These are phyloP conservation scores for Monochamus saltuarius DNA, from an alignment of 1,140 invertebrate genomes.

Conservation along the genomic window DNA sequence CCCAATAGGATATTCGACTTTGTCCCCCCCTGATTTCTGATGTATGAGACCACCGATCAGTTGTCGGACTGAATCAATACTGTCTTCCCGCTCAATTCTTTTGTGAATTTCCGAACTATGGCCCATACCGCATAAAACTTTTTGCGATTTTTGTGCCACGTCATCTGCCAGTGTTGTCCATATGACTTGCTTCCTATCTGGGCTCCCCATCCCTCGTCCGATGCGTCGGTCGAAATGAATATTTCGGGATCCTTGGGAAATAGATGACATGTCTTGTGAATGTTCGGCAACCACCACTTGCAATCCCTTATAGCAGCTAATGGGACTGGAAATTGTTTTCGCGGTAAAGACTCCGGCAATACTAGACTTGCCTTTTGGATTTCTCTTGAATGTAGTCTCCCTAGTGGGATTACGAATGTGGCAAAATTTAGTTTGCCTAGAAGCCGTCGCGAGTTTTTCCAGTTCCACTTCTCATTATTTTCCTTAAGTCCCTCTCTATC, in stretches of 20 bases:
- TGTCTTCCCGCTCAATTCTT: conserved; percentile 5
- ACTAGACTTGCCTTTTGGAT: background rate
- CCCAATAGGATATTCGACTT: too few relatives aligned
- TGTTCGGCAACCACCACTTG: background rate
- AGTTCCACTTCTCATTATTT: background rate
- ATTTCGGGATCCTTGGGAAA: conserved; percentile 2
- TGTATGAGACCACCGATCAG: conserved; percentile 1
- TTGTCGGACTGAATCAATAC: background rate
- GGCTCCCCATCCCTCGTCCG: conserved; percentile 18
- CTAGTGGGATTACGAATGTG: conserved; percentile 9
- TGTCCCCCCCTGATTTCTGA: background rate
- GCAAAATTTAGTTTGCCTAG: conserved; percentile 14
- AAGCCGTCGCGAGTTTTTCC: background rate
- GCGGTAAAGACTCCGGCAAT: background rate
- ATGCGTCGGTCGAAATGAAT: conserved; percentile 10
- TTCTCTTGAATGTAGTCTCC: conserved; percentile 9
- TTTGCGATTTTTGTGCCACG: conserved; percentile 21
- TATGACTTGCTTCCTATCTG: conserved; percentile 2
- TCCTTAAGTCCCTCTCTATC: background rate
- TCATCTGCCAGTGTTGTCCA: conserved; percentile 1
- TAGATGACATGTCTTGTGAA: background rate
- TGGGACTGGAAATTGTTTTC: background rate
- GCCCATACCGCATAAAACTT: conserved; percentile 13
- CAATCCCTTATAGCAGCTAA: background rate
- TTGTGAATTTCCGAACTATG: background rate